Conservation (phyloP, 2,113 vertebrate species). For the Myrmecophaga tridactyla region DNA sequence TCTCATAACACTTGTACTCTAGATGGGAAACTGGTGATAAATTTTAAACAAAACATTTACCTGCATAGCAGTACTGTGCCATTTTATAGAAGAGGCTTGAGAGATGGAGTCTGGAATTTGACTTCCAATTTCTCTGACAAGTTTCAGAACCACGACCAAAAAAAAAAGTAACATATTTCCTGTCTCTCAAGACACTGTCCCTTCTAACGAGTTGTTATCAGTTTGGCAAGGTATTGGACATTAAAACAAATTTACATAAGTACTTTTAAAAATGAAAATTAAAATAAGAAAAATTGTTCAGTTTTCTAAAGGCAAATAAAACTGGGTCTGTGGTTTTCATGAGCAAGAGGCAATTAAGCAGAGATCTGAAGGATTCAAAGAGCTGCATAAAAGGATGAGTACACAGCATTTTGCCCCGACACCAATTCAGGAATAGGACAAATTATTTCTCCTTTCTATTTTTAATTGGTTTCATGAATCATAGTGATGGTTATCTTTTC, state of each 20-base stretch:
- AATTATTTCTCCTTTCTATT: background rate
- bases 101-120: background rate
- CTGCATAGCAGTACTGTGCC: background rate
- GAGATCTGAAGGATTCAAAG: background rate
- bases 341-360: background rate
- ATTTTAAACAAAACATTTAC: background rate
- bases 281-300: background rate
- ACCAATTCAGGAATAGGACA: background rate
- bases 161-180: background rate
- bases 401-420: background rate
- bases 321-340: background rate
- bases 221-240: background rate
- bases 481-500: background rate
- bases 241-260: background rate
- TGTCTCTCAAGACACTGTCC: background rate
- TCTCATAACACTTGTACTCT: background rate
- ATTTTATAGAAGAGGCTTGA: background rate
- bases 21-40: background rate
- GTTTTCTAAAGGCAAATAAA: background rate
- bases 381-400: background rate
- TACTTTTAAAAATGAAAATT: background rate
- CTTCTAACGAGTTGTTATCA: background rate
- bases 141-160: background rate
- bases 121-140: background rate
- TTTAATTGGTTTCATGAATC: background rate